Evolutionary conservation across 2,113 vertebrate species (phyloP), one percentile per base, ranked within the genome.

Genomic region (Poicephalus meyeri): DNA sequence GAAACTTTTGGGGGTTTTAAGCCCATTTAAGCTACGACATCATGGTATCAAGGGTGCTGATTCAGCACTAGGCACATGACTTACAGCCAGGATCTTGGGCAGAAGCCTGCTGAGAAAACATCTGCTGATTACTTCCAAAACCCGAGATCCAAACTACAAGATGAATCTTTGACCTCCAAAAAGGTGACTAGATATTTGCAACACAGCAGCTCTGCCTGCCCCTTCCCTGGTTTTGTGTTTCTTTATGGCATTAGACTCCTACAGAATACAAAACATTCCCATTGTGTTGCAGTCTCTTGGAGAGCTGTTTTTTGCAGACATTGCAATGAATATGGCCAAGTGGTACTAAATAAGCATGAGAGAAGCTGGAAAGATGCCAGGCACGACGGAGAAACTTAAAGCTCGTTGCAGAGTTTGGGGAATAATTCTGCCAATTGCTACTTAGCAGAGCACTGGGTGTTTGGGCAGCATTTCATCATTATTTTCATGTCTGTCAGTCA

Each of bases 171-270:
- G 79, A 89, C 95, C 90, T 97, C 85, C 11, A 5, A 91, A 97
- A 91, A 91, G 76, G 93, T 94, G 95, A 96, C 66, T 74, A 91
- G 95, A 79, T 96, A 94, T 96, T 93, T 95, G 85, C 94, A 97
- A 93, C 89, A 55, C 84, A 95, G 91, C 66, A 95, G 77, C 76
- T 89, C 81, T 90, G 89, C 87, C 94, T 89, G 94, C 80, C 93
- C 35, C 66, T 73, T 80, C 79, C 81, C 50, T 90, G 90, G 87
- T 87, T 95, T 92, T 93, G 91, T 93, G 83, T 96, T 97, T 96
- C 95, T 96, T 93, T 91, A 81, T 16, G 35, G 53, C 56, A 35
- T 10, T 35, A 35, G 29, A 31, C 47, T 95, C 69, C 66, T 61
- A 37, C 35, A 47, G 82, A 83, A 85, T 69, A 77, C 88, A 95